Evolutionary conservation across 2,888 invertebrate genomes (phyloP).

Genomic region (Orthonychiurus folsomi): DNA sequence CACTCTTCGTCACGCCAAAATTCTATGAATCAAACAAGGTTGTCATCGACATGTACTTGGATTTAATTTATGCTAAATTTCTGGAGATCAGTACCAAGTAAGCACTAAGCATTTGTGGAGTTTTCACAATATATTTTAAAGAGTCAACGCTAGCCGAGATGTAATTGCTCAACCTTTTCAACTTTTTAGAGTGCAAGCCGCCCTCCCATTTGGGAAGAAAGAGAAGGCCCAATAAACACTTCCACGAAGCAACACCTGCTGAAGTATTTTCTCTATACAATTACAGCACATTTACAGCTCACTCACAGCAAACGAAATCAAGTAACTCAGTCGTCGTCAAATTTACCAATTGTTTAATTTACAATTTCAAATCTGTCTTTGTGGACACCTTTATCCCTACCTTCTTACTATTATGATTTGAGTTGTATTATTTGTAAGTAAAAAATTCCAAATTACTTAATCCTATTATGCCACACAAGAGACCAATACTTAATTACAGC

Average conservation of each 20-base stretch:
- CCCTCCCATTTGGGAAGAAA: conserved; percentile 81
- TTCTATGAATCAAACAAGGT: conserved; percentile 90
- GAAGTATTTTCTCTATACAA: background rate
- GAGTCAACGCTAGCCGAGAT: too few species aligned
- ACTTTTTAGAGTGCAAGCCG: conserved; percentile 67
- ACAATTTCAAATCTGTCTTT: background rate
- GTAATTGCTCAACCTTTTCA: too few species aligned
- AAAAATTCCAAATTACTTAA: background rate
- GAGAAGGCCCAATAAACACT: conserved; percentile 50
- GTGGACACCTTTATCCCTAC: background rate
- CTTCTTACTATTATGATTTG: background rate
- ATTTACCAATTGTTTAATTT: background rate
- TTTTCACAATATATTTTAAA: conserved; percentile 3
- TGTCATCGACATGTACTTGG: conserved; percentile 83
- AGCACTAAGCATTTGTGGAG: conserved; percentile 43
- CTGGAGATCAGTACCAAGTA: conserved; percentile 82
- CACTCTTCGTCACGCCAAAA: conserved; percentile 90
- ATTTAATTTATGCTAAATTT: conserved; percentile 75
- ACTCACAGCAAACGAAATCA: background rate
- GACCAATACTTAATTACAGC: background rate
- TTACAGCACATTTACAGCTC: background rate
- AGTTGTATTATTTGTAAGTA: background rate
- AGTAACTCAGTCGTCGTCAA: background rate
- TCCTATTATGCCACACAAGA: background rate
- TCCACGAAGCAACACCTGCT: background rate